Evolutionary conservation across 2,113 vertebrate species (phyloP), one percentile per base, ranked within the genome.

Genomic region (Marcusenius ussheri): DNA sequence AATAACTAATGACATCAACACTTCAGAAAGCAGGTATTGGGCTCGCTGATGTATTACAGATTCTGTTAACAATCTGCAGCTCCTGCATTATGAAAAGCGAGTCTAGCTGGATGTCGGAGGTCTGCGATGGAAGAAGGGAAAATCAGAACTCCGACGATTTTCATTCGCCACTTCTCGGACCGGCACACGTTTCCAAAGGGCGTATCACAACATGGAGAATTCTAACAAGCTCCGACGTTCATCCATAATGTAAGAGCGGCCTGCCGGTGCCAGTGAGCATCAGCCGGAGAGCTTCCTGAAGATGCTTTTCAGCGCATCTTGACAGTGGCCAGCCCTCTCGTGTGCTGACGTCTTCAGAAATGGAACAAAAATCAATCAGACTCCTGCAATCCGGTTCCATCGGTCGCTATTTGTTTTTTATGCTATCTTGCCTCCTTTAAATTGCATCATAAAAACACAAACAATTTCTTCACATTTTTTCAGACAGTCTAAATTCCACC

Each of bases 201-300:
- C 51, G 51, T 21, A 42, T 77, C 15, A 21, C 62, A 8, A 8
- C 50, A 50, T 31, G 24, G 17, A 47, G 53, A 70, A 50, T 42
- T 84, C 87, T 51, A 84, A 51, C 88, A 45, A 21, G 62, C 51
- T 56, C 19, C 56, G 27, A 50, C 39, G 87, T 62, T 56, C 88
- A 50, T 83, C 42, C 31, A 91, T 89, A 90, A 91, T 53, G 83
- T 56, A 89, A 89, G 46, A 27, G 77, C 39, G 19, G 80, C 31
- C 27, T 90, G 31, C 56, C 35, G 15, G 42, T 46, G 85, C 62
- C 31, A 27, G 90, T 51, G 24, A 21, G 17, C 31, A n/a, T 77
- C 46, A 31, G 50, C 90, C 39, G n/a, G 46, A 17, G 45, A 31
- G 24, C 62, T 45, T 50, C 27, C 42, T 11, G 19, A 58, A 11